Conservation (phyloP, 2,113 vertebrate species). For the Hoplias malabaricus region DNA sequence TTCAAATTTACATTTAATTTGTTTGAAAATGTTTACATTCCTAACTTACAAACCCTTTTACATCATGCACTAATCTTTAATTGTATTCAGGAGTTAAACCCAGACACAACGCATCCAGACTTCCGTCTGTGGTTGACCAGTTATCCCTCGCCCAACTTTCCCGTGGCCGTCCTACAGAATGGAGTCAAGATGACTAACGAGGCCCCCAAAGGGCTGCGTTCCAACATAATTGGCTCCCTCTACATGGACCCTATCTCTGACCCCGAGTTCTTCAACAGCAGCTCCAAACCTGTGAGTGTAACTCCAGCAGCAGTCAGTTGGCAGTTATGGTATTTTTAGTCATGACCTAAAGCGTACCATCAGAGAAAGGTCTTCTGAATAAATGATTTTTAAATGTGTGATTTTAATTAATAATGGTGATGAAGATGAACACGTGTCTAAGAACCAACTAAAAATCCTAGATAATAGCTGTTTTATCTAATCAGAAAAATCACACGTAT, state of each 20-base stretch:
- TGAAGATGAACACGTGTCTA: too few species aligned
- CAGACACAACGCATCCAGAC: conserved; percentile 84
- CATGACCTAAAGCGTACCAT: too few species aligned
- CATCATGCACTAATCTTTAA: not conserved
- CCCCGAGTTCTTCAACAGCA: conserved; percentile 80
- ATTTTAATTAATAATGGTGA: too few species aligned
- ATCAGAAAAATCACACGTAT: not conserved
- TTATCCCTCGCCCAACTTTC: conserved; percentile 86
- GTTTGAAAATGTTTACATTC: too few species aligned
- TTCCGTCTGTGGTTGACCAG: conserved; percentile 91
- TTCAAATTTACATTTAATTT: too few species aligned
- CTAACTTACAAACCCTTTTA: too few species aligned
- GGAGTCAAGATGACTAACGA: conserved; percentile 93
- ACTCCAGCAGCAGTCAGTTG: not conserved
- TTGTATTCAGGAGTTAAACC: conserved; percentile 78
- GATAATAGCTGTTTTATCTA: not conserved
- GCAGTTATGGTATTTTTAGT: not conserved
- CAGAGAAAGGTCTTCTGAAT: too few species aligned
- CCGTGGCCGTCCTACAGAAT: conserved; percentile 86
- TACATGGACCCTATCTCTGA: conserved; percentile 88
- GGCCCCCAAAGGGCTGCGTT: conserved; percentile 84
- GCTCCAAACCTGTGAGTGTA: conserved; percentile 79
- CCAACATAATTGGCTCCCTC: conserved; percentile 84
- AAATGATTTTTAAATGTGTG: too few species aligned
- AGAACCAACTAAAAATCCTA: too few species aligned